A percentile compares a stretch with the other conserved stretches of the same genome.
Conservation (phyloP, 2,113 vertebrate genomes). For the Rhabdornis inornatus region DNA sequence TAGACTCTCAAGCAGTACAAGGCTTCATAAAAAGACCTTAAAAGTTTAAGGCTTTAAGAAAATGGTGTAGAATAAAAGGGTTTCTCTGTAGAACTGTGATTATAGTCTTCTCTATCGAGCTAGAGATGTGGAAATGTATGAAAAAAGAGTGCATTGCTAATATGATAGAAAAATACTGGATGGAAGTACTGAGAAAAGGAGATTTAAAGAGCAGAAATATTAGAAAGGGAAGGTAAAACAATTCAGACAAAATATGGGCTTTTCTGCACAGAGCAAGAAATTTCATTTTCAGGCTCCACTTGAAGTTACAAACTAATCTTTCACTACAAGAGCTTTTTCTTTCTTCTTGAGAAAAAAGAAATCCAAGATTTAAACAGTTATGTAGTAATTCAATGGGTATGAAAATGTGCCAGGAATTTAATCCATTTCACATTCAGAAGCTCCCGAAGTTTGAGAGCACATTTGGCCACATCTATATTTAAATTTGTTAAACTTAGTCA, state of each 20-base stretch:
- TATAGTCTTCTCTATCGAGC: not conserved
- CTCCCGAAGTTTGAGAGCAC: not conserved
- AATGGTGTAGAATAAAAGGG: not conserved
- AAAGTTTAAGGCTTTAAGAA: not conserved
- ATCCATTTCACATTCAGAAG: not conserved
- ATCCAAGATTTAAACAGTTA: not conserved
- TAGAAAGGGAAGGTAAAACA: not conserved
- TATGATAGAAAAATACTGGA: not conserved
- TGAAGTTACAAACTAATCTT: not conserved
- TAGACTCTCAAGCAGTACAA: not conserved
- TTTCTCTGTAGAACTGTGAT: not conserved
- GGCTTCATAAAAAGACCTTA: not conserved
- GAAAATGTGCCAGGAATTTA: not conserved
- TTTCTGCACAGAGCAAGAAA: not conserved
- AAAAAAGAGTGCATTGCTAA: not conserved
- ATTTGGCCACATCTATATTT: constrained; percentile 53
- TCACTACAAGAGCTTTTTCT: not conserved
- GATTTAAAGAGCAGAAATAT: not conserved
- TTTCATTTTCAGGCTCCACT: not conserved
- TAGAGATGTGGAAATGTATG: not conserved
- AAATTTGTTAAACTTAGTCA: constrained; percentile 56
- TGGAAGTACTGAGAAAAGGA: not conserved
- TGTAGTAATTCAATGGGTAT: not conserved
- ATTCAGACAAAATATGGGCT: not conserved
- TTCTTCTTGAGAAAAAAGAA: not conserved